phyloP scores from a whole-genome alignment of 2,113 vertebrate species.

The Ctenodactylus gundi region DNA sequence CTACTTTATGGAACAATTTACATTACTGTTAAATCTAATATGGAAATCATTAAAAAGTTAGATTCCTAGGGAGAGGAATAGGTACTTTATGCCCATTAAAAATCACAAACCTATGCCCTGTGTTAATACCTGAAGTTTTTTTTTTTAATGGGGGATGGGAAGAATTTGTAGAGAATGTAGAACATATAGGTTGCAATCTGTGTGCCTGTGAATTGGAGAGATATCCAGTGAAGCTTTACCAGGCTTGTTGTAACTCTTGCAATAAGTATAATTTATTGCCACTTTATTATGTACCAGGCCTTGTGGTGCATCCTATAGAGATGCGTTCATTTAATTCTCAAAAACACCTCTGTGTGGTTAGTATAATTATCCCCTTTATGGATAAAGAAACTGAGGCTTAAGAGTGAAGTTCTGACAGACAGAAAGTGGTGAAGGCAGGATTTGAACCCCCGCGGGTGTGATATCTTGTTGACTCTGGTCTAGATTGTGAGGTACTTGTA shows the following conservation, averaged over 20 bases:
- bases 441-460: not conserved
- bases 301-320: not conserved
- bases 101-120: slow-evolving; percentile 44
- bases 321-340: not conserved
- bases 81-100: slow-evolving; percentile 56
- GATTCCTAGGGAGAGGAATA: slow-evolving; percentile 48
- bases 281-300: not conserved
- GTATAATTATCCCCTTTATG: not conserved
- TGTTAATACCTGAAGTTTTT: not conserved
- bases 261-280: not conserved
- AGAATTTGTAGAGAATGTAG: not conserved
- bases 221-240: not conserved
- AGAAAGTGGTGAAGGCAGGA: not conserved
- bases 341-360: not conserved
- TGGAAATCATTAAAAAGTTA: slow-evolving; percentile 67
- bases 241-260: not conserved
- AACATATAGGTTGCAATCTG: not conserved
- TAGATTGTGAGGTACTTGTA: not conserved
- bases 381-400: not conserved
- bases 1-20: slow-evolving; percentile 59
- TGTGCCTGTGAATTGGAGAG: not conserved
- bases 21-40: slow-evolving; percentile 70
- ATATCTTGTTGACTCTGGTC: not conserved
- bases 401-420: not conserved
- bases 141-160: not conserved